Conservation (phyloP, 1,140 invertebrate genomes). For the Leucophenga varia region DNA sequence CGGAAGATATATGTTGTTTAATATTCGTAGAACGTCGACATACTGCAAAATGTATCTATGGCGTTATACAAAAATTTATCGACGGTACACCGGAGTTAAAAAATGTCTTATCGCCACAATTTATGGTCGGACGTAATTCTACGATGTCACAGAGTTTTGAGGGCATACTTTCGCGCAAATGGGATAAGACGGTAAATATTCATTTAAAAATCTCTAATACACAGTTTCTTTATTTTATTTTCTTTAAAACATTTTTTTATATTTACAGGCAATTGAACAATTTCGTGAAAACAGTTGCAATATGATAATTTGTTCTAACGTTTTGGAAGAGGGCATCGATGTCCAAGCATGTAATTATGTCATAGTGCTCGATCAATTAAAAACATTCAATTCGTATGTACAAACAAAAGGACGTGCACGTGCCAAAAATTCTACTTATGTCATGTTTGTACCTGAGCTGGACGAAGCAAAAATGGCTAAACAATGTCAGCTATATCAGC, state of each 20-base stretch:
- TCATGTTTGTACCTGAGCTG: conserved; percentile 39
- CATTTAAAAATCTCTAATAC: no score
- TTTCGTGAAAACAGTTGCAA: conserved; percentile 67
- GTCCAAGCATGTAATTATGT: conserved; percentile 79
- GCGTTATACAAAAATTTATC: conserved; percentile 66
- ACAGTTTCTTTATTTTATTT: no score
- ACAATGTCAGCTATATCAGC: conserved; percentile 50
- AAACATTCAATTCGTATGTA: conserved; percentile 78
- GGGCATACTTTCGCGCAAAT: conserved; percentile 23
- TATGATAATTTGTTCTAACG: conserved; percentile 76
- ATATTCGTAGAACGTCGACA: conserved; percentile 80
- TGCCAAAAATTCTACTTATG: conserved; percentile 44
- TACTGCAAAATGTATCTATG: conserved; percentile 75
- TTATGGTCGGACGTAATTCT: conserved; percentile 66
- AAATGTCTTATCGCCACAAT: conserved; percentile 67
- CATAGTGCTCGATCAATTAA: conserved; percentile 70
- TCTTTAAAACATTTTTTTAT: background rate
- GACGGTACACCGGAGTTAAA: conserved; percentile 56
- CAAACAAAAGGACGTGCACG: conserved; percentile 75
- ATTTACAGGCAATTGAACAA: conserved; percentile 56
- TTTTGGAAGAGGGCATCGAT: conserved; percentile 84
- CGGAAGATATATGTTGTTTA: conserved; percentile 68
- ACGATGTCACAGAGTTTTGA: conserved; percentile 31
- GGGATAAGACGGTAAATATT: conserved; percentile 59
- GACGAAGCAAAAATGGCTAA: conserved; percentile 28